Base-by-base conservation (phyloP, 2,888 invertebrate species). In the Heterodera filipjevi region DNA sequence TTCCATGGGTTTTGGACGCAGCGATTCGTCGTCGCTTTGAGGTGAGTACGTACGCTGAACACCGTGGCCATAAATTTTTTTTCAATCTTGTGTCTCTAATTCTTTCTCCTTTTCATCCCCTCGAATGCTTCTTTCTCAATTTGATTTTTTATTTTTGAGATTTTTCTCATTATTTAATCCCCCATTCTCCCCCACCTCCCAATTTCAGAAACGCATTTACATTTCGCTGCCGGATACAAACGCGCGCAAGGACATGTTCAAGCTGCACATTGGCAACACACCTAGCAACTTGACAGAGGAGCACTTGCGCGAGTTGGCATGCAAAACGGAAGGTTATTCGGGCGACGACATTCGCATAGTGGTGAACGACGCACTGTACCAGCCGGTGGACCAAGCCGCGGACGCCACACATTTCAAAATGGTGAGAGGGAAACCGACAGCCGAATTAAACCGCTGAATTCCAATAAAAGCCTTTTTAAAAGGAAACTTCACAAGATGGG, bases 381-480 rank as follows among this genome's bases (percentile, higher is more conserved):
- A 98, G 90, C 99, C 99, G 1, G 96, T 99, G 0, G 93, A 99
- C 82, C 97, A 97, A 92, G 96, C 99, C 0, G 99, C 99, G 91
- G 95, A 94, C 0, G 98, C 99, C 10, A 99, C 99, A 53, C 99
- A 99, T 90, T 99, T 99, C 90, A 91, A 91, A 89, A 93, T 93
- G 90, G 91, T 92, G 83, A 80, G 85, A n/a, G n/a, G 82, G 39
- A 35, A 49, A 33, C 33, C n/a, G n/a, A n/a, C n/a, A n/a, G n/a
- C n/a, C n/a, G n/a, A n/a, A n/a, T n/a, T n/a, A n/a, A n/a, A n/a
- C n/a, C n/a, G n/a, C n/a, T n/a, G n/a, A n/a, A n/a, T n/a, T n/a
- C n/a, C n/a, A n/a, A n/a, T n/a, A n/a, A n/a, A n/a, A n/a, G n/a
- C n/a, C n/a, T n/a, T n/a, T n/a, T n/a, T n/a, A n/a, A n/a, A 39